Percentiles rank a stretch among this genome's conserved stretches.
These are phyloP conservation scores for Drepana arcuata DNA, from an alignment of 1,140 invertebrate species.

Conservation along the genomic window DNA sequence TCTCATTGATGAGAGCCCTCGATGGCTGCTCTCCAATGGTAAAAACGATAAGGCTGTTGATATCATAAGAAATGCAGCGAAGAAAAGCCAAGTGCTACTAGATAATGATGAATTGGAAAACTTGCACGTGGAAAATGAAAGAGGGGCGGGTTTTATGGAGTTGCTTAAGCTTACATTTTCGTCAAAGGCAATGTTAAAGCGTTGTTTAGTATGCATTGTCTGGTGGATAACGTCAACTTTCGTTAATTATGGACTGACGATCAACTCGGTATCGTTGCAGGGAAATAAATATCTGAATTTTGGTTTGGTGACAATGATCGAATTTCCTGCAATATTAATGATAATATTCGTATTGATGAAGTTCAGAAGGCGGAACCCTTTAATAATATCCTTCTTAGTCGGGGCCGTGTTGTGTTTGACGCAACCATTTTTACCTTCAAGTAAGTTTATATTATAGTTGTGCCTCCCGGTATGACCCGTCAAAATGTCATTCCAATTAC, in stretches of 20 bases:
- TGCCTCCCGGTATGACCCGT: no score
- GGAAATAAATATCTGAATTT: constrained; percentile 81
- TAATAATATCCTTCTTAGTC: constrained; percentile 37
- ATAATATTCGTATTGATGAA: constrained; percentile 43
- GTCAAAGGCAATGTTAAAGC: constrained; percentile 28
- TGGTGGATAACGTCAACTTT: constrained; percentile 82
- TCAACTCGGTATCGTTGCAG: constrained; percentile 82
- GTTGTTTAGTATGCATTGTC: constrained; percentile 74
- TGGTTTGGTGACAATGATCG: constrained; percentile 74
- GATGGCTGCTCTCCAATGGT: constrained; percentile 79
- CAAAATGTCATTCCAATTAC: no score
- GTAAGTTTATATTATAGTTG: no score
- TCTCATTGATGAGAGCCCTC: constrained; percentile 38
- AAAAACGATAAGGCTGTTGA: constrained; percentile 26
- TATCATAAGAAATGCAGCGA: not conserved
- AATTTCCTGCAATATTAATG: constrained; percentile 77
- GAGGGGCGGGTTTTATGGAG: constrained; percentile 12
- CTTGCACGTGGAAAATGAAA: constrained; percentile 15
- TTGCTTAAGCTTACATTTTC: constrained; percentile 33
- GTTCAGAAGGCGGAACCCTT: constrained; percentile 39
- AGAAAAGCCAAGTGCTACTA: not conserved
- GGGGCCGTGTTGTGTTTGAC: constrained; percentile 33
- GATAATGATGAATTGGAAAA: not conserved
- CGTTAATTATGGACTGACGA: constrained; percentile 84
- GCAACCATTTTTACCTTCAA: constrained; percentile 41